Conservation (phyloP, 2,797 vertebrate genomes). For the Ciconia nigra region DNA sequence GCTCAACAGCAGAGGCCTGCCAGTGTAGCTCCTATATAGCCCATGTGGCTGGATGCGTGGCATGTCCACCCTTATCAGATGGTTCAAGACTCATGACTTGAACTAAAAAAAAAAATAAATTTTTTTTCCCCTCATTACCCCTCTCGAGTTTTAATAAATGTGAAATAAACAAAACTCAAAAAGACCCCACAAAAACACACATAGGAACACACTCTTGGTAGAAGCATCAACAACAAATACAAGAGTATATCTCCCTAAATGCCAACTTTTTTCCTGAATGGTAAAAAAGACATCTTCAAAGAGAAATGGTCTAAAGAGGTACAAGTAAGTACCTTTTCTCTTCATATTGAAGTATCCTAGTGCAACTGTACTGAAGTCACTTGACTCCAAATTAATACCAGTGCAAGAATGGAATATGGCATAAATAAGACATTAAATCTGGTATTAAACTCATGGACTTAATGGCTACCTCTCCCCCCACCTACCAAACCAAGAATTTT, state of each 20-base stretch:
- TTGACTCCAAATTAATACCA: not conserved
- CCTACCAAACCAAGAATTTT: not conserved
- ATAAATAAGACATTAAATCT: not conserved
- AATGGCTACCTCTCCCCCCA: not conserved
- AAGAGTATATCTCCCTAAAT: not conserved
- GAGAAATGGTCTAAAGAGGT: not conserved
- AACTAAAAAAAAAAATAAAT: not conserved
- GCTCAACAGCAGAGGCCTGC: not conserved
- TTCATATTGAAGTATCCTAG: not conserved
- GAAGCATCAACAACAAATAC: not conserved
- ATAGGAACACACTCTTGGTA: not conserved
- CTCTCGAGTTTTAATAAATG: not conserved
- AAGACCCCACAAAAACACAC: not conserved
- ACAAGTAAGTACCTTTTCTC: not conserved
- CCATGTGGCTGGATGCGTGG: accelerated
- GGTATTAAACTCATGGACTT: not conserved
- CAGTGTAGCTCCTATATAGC: not conserved
- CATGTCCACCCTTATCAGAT: not conserved
- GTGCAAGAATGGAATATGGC: not conserved
- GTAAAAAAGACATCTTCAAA: not conserved
- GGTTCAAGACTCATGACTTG: not conserved
- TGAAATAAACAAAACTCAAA: not conserved
- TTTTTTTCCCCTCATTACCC: not conserved
- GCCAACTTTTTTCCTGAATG: not conserved
- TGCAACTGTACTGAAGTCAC: not conserved